Evolutionary conservation across 1,140 invertebrate genomes (phyloP), one percentile per base, ranked within the genome.

Genomic region (Orchestia grillus): DNA sequence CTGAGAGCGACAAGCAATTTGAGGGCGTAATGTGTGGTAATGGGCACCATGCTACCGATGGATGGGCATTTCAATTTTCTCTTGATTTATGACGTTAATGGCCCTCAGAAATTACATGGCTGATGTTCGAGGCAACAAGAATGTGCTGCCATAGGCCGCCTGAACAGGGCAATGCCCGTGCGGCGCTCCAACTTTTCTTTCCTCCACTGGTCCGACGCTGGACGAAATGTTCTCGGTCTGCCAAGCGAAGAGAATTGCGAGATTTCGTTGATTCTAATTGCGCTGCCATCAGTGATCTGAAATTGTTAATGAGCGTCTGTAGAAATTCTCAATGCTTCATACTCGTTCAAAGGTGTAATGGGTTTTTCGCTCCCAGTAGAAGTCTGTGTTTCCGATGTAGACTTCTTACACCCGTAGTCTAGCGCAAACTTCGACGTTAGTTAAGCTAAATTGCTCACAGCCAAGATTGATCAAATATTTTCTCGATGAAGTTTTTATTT

Each of bases 21-120:
- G n/a, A 44, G 88, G 43, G 28, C 28, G 88, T 90, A 90, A 90
- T 90, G 88, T 90, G 88, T 90, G 88, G 88, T 90, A 90, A 90
- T 90, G 41, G 43, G 88, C 43, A 90, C 88, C 88, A 90, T 90
- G 88, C 88, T 90, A 90, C 43, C 88, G 88, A 90, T 90, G 88
- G 88, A 90, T 90, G 88, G 88, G 88, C 88, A 90, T 90, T 90
- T 90, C 88, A 90, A 90, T 90, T 90, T 90, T 90, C 88, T 90
- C 88, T 90, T 90, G 88, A 90, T 90, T 90, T 90, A 90, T 90
- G 43, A 44, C 43, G 43, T 90, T 90, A 90, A 90, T 90, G 88
- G 88, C 41, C 43, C 43, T 19, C 28, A 42, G 88, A 90, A 90
- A 90, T 90, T 90, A 90, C 88, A 90, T 90, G 88, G 88, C 88